These are phyloP conservation scores for Candoia aspera DNA, from an alignment of 2,113 vertebrate genomes.

Conservation along the genomic window DNA sequence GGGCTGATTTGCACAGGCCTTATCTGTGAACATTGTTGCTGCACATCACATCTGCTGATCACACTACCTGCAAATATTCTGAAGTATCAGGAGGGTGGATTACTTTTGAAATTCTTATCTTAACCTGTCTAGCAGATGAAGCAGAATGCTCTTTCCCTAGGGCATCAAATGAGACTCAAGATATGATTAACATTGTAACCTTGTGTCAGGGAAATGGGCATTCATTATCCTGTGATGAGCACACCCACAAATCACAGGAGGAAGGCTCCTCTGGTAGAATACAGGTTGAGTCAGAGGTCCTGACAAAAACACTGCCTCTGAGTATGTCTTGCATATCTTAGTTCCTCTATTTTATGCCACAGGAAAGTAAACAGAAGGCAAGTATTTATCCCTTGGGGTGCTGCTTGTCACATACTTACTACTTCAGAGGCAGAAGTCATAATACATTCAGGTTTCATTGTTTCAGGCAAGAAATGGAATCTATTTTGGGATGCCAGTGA, in stretches of 20 bases:
- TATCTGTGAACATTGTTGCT: neutral
- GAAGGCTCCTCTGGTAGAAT: neutral
- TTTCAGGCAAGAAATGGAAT: constrained; percentile 18
- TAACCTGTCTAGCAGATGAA: neutral
- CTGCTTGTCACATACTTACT: constrained; percentile 24
- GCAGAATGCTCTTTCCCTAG: neutral
- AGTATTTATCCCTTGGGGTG: constrained; percentile 3
- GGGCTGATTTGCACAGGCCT: neutral
- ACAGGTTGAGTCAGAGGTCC: neutral
- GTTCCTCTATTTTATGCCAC: constrained; percentile 8
- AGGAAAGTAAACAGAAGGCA: constrained; percentile 22
- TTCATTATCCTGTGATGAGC: constrained; percentile 24
- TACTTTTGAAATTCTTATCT: neutral
- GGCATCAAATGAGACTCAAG: neutral
- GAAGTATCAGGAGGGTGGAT: neutral
- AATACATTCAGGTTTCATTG: constrained; percentile 29
- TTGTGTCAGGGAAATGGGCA: constrained; percentile 11
- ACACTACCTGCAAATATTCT: neutral
- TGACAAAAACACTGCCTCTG: neutral
- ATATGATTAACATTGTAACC: constrained; percentile 29
- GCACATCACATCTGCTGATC: neutral
- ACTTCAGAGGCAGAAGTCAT: constrained; percentile 13
- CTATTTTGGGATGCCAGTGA: constrained; percentile 17
- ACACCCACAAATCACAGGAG: constrained; percentile 31
- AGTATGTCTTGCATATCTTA: constrained; percentile 17